Percentiles rank a stretch among this genome's conserved stretches.
These are phyloP conservation scores for Drosophila barbarae DNA, from an alignment of 2,888 invertebrate genomes.

Conservation along the genomic window DNA sequence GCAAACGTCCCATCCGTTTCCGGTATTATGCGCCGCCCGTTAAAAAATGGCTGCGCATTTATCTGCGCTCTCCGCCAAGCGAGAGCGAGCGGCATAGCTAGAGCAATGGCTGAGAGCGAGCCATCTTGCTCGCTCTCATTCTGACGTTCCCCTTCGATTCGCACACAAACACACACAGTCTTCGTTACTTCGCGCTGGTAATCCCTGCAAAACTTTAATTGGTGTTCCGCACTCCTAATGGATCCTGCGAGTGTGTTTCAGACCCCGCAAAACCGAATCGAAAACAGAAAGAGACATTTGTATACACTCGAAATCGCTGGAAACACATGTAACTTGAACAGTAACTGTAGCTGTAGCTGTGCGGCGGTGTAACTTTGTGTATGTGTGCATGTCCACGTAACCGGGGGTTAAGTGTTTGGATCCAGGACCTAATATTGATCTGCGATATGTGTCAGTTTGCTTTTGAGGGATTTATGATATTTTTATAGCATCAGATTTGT, in stretches of 20 bases:
- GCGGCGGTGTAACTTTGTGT: conserved; percentile 5
- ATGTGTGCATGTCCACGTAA: conserved; percentile 19
- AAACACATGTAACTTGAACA: conserved; percentile 34
- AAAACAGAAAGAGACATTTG: conserved; percentile 32
- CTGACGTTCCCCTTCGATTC: conserved; percentile 53
- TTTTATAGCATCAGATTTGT: neutral
- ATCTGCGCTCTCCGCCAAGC: conserved; percentile 46
- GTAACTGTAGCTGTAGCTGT: conserved; percentile 13
- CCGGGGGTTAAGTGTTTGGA: conserved; percentile 32
- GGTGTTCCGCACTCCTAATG: conserved; percentile 63
- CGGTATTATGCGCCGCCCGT: conserved; percentile 60
- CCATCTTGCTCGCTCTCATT: conserved; percentile 15
- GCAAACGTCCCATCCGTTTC: conserved; percentile 19
- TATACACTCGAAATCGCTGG: conserved; percentile 36
- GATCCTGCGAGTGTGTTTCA: conserved; percentile 47
- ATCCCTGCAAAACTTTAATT: conserved; percentile 65
- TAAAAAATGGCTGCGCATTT: conserved; percentile 73
- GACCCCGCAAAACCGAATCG: conserved; percentile 39
- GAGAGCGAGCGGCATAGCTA: conserved; percentile 50
- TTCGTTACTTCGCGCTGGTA: conserved; percentile 44
- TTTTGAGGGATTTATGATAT: conserved; percentile 11
- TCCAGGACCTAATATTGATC: conserved; percentile 37
- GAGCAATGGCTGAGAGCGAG: neutral
- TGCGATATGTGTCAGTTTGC: conserved; percentile 32
- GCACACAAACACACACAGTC: conserved; percentile 11